These are phyloP conservation scores for Aricia agestis DNA, from an alignment of 1,140 invertebrate genomes.

Conservation along the genomic window DNA sequence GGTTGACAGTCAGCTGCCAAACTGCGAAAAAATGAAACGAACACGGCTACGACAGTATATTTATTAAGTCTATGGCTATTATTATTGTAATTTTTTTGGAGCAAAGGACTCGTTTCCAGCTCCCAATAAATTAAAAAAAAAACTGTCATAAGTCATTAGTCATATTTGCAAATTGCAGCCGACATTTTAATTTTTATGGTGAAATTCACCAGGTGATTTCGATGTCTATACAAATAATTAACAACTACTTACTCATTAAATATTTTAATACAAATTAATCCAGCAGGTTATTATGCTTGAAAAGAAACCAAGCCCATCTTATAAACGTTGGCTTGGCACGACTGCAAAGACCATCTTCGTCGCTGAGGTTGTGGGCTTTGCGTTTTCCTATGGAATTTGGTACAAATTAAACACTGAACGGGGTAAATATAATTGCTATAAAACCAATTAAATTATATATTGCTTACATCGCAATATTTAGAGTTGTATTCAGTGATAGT, in stretches of 20 bases:
- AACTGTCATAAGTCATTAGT: not conserved
- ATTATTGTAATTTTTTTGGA: too few species aligned
- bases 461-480: not conserved
- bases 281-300: constrained; percentile 74
- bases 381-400: constrained; percentile 77
- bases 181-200: not conserved
- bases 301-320: constrained; percentile 75
- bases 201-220: not conserved
- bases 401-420: constrained; percentile 79
- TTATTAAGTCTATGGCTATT: too few species aligned
- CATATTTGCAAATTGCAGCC: not conserved
- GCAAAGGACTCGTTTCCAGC: too few species aligned
- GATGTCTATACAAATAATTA: not conserved
- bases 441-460: not conserved
- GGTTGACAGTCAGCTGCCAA: too few species aligned
- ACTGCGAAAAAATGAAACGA: too few species aligned
- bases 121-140: too few species aligned
- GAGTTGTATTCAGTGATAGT: too few species aligned
- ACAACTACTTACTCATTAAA: not conserved
- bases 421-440: constrained; percentile 60
- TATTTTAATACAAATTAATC: constrained; percentile 12
- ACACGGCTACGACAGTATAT: too few species aligned
- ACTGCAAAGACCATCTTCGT: constrained; percentile 74
- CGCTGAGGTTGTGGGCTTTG: constrained; percentile 75
- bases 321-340: constrained; percentile 72